Conservation (phyloP, 2,888 invertebrate genomes). For the Acanthoscelides obtectus region DNA sequence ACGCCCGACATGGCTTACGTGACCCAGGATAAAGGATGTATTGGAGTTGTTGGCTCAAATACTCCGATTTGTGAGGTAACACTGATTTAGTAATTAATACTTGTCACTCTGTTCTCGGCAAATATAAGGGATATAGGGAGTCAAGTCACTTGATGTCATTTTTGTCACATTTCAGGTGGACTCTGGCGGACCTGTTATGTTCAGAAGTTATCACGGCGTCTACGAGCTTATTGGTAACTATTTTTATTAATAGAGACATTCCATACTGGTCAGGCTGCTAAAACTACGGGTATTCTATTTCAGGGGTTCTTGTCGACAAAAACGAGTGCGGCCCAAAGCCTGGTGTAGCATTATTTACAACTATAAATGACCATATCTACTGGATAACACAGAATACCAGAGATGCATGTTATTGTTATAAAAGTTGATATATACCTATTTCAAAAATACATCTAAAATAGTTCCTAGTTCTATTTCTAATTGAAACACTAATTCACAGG, state of each 20-base stretch:
- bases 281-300: slow-evolving; percentile 23
- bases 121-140: background rate
- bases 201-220: slow-evolving; percentile 47
- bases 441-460: no score
- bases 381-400: slow-evolving; percentile 57
- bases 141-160: background rate
- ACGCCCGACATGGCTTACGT: slow-evolving; percentile 38
- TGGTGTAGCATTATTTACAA: slow-evolving; percentile 51
- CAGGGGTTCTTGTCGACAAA: slow-evolving; percentile 51
- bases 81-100: no score
- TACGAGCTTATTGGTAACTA: slow-evolving; percentile 53
- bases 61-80: slow-evolving; percentile 52
- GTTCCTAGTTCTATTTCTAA: no score
- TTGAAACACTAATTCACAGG: background rate
- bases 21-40: slow-evolving; percentile 53
- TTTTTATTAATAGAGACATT: slow-evolving; percentile 8
- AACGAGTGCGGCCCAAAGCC: slow-evolving; percentile 49
- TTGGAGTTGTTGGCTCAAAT: slow-evolving; percentile 50
- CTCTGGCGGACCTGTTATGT: slow-evolving; percentile 54
- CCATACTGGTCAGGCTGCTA: background rate
- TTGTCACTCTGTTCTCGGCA: background rate
- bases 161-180: slow-evolving; percentile 45
- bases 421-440: slow-evolving; percentile 24
- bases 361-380: slow-evolving; percentile 50
- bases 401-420: slow-evolving; percentile 54